Evolutionary conservation across 2,797 vertebrate genomes (phyloP), one percentile per base, ranked within the genome.

Genomic region (Melanotaenia nigrans): DNA sequence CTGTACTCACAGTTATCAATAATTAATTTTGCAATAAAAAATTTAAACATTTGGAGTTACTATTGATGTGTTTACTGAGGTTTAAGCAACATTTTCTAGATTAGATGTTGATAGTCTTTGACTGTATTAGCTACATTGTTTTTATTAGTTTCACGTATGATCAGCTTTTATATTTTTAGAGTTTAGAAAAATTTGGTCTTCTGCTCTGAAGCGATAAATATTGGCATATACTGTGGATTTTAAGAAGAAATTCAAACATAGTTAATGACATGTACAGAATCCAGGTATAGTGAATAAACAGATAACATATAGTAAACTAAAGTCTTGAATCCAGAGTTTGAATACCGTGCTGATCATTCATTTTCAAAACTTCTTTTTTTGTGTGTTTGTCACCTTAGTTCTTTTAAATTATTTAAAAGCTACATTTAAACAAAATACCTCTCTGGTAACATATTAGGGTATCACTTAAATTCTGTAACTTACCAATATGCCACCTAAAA

Each of bases 1-100:
- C 85, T 90, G 78, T 86, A 81, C 81, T 58, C 28, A 61, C 79
- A 85, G 81, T 81, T 75, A 75, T 81, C 45, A 32, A 78, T 65
- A 45, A 73, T 38, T 47, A 51, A 40, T 80, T 91, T 90, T 86
- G 78, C 85, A 90, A 92, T 90, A 88, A 91, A 90, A 83, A 40
- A 42, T 18, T 81, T 65, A 69, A 85, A 83, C 75, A 75, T 88
- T 89, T 84, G 60, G 65, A 56, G 22, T 74, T 77, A 76, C 13
- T 18, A 54, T 13, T 1, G 24, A 65, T 45, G 67, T 76, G 61
- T 68, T 61, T 49, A 64, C 54, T 83, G 57, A 4, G 3, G 28
- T 14, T 13, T 9, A n/a, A 35, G 32, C 10, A 18, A 47, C 5
- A 58, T 9, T 24, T n/a, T 28, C 28, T 24, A 28, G 1, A 20